Percentiles rank a stretch among this genome's conserved stretches.
Conservation (phyloP, 2,888 invertebrate genomes). For the Diplolepis rosae region DNA sequence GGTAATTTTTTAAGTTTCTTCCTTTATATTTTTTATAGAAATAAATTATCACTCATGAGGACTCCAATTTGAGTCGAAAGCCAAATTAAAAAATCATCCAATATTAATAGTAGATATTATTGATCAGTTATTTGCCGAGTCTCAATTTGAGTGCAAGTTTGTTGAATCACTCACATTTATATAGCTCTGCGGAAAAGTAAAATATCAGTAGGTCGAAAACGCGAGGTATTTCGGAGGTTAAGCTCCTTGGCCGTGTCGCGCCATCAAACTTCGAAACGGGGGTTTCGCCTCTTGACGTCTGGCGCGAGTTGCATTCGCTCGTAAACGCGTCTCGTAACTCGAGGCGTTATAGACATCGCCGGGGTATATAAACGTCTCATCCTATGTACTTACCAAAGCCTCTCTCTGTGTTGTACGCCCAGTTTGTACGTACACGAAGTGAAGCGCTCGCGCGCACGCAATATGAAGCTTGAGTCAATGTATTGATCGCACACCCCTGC, state of each 20-base stretch:
- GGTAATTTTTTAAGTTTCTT: too few relatives aligned
- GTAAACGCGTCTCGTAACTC: conserved; percentile 74
- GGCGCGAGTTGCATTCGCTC: conserved; percentile 71
- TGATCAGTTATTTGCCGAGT: too few relatives aligned
- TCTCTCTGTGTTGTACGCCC: conserved; percentile 33
- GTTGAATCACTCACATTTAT: too few relatives aligned
- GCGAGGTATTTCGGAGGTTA: conserved; percentile 51
- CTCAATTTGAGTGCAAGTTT: too few relatives aligned
- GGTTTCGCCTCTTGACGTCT: conserved; percentile 60
- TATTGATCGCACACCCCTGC: conserved; percentile 38
- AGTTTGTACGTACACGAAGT: conserved; percentile 42
- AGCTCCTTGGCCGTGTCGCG: conserved; percentile 53
- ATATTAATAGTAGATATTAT: too few relatives aligned
- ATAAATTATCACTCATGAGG: too few relatives aligned
- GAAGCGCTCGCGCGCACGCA: conserved; percentile 31
- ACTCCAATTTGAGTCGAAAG: too few relatives aligned
- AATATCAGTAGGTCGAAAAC: conserved; percentile 20
- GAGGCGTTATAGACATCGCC: conserved; percentile 73
- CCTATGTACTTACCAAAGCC: conserved; percentile 70
- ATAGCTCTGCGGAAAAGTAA: conserved; percentile 20
- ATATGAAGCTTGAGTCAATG: conserved; percentile 21
- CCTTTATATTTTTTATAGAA: too few relatives aligned
- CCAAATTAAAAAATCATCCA: too few relatives aligned
- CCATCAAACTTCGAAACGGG: conserved; percentile 58
- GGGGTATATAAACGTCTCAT: conserved; percentile 73